phyloP scores from a whole-genome alignment of 2,888 invertebrate genomes.

The Argyresthia goedartella region DNA sequence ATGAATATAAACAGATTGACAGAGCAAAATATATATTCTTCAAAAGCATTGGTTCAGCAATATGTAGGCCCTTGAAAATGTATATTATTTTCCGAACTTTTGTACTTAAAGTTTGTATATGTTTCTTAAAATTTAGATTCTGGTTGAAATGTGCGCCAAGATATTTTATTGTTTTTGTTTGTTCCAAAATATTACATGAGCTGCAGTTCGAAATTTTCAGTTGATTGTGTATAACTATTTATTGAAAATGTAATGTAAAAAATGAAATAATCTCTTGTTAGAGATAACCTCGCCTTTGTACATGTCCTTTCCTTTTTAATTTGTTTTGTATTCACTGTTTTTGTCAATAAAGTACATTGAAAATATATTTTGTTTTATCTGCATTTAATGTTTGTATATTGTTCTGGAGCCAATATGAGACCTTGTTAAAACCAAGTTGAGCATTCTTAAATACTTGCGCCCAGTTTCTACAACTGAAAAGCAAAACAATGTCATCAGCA shows the following conservation, averaged over 20 bases:
- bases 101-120: not conserved
- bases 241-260: not conserved
- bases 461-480: not conserved
- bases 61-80: not conserved
- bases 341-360: no score
- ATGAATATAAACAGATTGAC: no score
- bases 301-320: no score
- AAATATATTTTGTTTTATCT: not conserved
- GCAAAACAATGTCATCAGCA: not conserved
- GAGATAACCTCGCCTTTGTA: no score
- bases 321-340: no score
- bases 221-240: not conserved
- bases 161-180: no score
- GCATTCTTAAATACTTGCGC: not conserved
- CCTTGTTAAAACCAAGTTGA: not conserved
- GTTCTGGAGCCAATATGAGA: not conserved
- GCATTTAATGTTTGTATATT: not conserved
- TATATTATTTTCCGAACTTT: not conserved
- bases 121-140: not conserved
- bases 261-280: no score
- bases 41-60: not conserved
- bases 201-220: no score
- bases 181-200: not conserved
- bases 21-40: constrained; percentile 3
- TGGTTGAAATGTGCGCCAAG: no score